Base-by-base conservation (phyloP, 2,888 invertebrate genomes). In the Molanna angustata region DNA sequence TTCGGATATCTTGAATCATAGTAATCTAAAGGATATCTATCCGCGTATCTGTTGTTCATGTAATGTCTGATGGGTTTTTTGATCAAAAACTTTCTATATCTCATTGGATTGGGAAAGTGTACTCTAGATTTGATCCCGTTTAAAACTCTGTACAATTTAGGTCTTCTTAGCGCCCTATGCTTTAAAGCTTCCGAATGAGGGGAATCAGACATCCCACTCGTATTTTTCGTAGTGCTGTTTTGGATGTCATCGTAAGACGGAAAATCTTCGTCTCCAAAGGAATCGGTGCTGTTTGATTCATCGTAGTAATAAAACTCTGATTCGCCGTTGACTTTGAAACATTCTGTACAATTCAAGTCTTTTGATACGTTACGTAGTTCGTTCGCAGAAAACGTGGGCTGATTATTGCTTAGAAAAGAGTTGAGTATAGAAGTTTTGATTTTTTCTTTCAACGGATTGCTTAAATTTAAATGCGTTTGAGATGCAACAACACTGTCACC, bases 271-370 rank as follows among this genome's bases (percentile, higher is more conserved):
- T 57, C 58, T 22, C 56, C 37, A 51, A 52, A 46, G 18, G 54
- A 49, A 51, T 40, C 59, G 21, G 49, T 55, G 45, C 39, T 35
- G 37, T 58, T 55, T 16, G 58, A 49, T 49, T 54, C 59, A 41
- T 61, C 57, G 41, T 61, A 58, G 49, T 61, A 61, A 54, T 61
- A 60, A 50, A 48, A 56, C 32, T 59, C 59, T 11, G 50, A 50
- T n/a, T 56, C 54, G 9, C 49, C 49, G 17, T 49, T 49, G 35
- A 17, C 18, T 43, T 49, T 49, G 14, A 49, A 49, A 21, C 49
- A 49, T 22, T 49, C 49, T 13, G 33, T 49, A 17, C 49, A 49
- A 32, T 49, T 49, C 14, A 49, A 21, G 3, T 35, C 4, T 32
- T 27, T 17, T 2, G 49, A 21, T 9, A 49, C 11, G 19, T 32